Base-by-base conservation (phyloP, 1,140 invertebrate genomes). In the Heliothis subflexa region DNA sequence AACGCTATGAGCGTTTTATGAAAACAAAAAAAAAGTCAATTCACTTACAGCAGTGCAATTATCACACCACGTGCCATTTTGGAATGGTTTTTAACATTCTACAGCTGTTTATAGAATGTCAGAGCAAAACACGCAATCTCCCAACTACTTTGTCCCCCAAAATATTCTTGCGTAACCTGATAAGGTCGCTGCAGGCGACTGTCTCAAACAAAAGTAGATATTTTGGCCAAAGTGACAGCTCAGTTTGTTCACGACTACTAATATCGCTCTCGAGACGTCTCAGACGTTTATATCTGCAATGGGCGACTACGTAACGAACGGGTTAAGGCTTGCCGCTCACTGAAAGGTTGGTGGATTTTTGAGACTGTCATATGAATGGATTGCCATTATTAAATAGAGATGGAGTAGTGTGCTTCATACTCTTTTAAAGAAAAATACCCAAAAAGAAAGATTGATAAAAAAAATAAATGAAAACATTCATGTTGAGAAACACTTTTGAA, bases 281-380 rank as follows among this genome's bases (percentile, higher is more conserved):
- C 78, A 77, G 86, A 85, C 87, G 81, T 89, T 86, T 86, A 87
- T 89, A 87, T 85, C 83, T 83, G 21, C 74, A 81, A 64, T 82
- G 62, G 71, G 76, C 49, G 79, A 86, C 83, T 86, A 82, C 78
- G 78, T 82, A 86, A 86, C 81, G 79, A 82, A 71, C 28, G 66
- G 68, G 50, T 71, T 71, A 71, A 71, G 25, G 68, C 12, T 9
- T 2, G 12, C 25, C 66, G 45, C 21, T 1, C 47, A 70, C 12
- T 70, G 40, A 40, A 4, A 21, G 5, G 40, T 21, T 64, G 10
- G 54, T 33, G 33, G 33, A 9, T 40, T 40, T 40, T 40, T 40
- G 33, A 40, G 33, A 40, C 33, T 9, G 33, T 40, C 33, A 40
- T 40, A 40, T 40, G 33, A 40, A 40, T 25, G 21, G 21, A 1